Evolutionary conservation across 1,140 invertebrate genomes (phyloP).

Genomic region (Apis dorsata): DNA sequence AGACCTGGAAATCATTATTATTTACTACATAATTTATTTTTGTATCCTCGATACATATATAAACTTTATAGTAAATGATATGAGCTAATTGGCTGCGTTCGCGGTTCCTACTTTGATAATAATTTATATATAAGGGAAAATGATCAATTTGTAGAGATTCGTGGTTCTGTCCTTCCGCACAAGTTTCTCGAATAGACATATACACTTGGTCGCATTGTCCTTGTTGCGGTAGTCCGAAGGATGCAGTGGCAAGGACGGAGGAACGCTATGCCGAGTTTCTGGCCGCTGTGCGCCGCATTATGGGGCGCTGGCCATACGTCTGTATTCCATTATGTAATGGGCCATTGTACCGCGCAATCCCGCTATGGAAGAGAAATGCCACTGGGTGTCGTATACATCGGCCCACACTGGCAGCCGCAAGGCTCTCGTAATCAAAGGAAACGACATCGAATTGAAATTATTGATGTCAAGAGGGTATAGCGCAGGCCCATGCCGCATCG

Average conservation of each 20-base stretch:
- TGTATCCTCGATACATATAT: too few species aligned
- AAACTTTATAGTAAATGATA: too few species aligned
- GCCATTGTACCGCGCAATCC: slow-evolving; percentile 68
- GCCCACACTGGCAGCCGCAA: slow-evolving; percentile 15
- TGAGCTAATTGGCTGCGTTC: too few species aligned
- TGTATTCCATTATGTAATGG: slow-evolving; percentile 74
- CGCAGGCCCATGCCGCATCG: neutral
- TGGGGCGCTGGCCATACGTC: slow-evolving; percentile 48
- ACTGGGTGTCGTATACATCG: slow-evolving; percentile 66
- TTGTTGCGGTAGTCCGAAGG: slow-evolving; percentile 36
- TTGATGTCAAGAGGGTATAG: slow-evolving; percentile 34
- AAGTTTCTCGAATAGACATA: slow-evolving; percentile 14
- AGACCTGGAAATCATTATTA: too few species aligned
- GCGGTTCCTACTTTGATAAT: neutral
- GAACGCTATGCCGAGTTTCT: slow-evolving; percentile 40
- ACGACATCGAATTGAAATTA: slow-evolving; percentile 67
- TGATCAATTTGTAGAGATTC: neutral
- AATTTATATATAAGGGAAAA: neutral
- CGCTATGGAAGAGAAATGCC: slow-evolving; percentile 62
- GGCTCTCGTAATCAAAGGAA: slow-evolving; percentile 71
- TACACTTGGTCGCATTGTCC: slow-evolving; percentile 20
- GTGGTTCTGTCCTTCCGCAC: neutral
- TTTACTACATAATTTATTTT: too few species aligned
- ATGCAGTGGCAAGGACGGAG: slow-evolving; percentile 32
- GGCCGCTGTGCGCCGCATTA: slow-evolving; percentile 28